These are phyloP conservation scores for Cephus pygmeus DNA, from an alignment of 2,888 invertebrate species.

Conservation along the genomic window DNA sequence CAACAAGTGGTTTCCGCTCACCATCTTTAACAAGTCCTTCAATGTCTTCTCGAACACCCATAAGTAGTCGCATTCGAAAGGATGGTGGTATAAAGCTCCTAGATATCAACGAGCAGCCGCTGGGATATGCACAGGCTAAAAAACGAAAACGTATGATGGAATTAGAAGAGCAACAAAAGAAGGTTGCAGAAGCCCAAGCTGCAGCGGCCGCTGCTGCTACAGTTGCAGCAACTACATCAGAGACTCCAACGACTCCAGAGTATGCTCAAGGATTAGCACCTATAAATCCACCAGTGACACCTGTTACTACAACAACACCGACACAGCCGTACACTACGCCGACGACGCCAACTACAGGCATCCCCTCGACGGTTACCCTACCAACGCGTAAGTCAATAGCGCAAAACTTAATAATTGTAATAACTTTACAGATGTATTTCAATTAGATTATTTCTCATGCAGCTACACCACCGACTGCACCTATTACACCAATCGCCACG, in stretches of 20 bases:
- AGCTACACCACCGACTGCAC: constrained; percentile 54
- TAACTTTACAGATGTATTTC: constrained; percentile 7
- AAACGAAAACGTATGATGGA: constrained; percentile 85
- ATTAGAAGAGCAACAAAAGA: constrained; percentile 75
- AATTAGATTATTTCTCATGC: background rate
- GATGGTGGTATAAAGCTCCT: constrained; percentile 95
- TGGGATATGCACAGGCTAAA: constrained; percentile 86
- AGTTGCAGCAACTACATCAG: constrained; percentile 53
- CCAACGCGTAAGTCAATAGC: background rate
- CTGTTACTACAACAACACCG: constrained; percentile 39
- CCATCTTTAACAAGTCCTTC: constrained; percentile 67
- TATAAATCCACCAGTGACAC: constrained; percentile 69
- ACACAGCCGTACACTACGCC: constrained; percentile 52
- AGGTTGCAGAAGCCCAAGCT: constrained; percentile 69
- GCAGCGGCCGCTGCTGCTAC: constrained; percentile 57
- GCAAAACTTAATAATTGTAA: background rate
- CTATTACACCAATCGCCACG: constrained; percentile 51
- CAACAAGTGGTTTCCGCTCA: constrained; percentile 74
- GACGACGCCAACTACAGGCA: constrained; percentile 47
- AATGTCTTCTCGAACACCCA: constrained; percentile 71
- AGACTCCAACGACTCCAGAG: constrained; percentile 75
- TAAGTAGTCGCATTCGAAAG: constrained; percentile 72
- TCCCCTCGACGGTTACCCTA: constrained; percentile 40
- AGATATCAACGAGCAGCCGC: constrained; percentile 93
- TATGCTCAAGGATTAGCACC: constrained; percentile 84